These are phyloP conservation scores for Chymomyza caudatula DNA, from an alignment of 2,888 invertebrate genomes.

Conservation along the genomic window DNA sequence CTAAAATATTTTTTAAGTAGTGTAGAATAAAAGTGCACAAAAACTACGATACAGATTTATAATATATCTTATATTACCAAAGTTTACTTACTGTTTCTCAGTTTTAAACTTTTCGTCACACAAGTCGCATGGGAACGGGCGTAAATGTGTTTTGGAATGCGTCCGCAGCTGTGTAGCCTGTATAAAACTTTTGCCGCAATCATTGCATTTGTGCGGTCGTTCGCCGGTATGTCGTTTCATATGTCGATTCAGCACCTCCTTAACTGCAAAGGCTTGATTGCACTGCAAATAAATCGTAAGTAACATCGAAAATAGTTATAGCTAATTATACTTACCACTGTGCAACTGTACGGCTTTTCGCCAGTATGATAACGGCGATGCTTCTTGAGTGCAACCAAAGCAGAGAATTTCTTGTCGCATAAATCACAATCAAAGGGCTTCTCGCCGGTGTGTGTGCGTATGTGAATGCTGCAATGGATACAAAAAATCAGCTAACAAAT, in stretches of 20 bases:
- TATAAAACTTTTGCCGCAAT: constrained; percentile 89
- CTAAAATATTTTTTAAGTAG: background rate
- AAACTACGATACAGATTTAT: background rate
- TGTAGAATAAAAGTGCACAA: background rate
- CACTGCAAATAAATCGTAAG: constrained; percentile 80
- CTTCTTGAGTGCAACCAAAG: constrained; percentile 87
- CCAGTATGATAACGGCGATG: constrained; percentile 83
- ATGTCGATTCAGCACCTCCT: constrained; percentile 89
- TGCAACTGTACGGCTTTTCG: constrained; percentile 84
- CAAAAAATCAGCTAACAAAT: constrained; percentile 5
- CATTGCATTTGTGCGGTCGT: constrained; percentile 75
- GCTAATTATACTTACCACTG: constrained; percentile 78
- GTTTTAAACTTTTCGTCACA: constrained; percentile 78
- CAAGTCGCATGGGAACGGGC: constrained; percentile 83
- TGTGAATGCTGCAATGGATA: constrained; percentile 79
- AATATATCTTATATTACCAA: too few species aligned
- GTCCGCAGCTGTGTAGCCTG: constrained; percentile 88
- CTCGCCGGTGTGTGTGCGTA: constrained; percentile 84
- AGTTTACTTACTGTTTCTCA: constrained; percentile 67
- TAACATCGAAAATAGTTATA: constrained; percentile 8
- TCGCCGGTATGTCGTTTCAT: constrained; percentile 82
- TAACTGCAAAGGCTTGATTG: constrained; percentile 86
- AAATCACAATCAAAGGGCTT: constrained; percentile 85
- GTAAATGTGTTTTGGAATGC: constrained; percentile 86
- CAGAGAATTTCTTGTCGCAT: constrained; percentile 84